phyloP scores from a whole-genome alignment of 2,113 vertebrate species.

The Chloebia gouldiae region DNA sequence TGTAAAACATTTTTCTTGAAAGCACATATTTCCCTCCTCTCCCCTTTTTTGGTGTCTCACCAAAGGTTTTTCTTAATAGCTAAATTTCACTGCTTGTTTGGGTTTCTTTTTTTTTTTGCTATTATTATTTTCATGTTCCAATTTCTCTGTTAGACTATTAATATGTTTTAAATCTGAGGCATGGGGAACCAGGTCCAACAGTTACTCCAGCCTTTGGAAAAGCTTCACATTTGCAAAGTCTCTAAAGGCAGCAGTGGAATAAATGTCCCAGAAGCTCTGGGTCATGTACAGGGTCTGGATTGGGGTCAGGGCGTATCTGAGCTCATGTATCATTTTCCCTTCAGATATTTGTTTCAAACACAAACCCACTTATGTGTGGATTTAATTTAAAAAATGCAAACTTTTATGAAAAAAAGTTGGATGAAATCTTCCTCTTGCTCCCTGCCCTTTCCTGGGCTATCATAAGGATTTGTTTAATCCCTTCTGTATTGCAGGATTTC shows the following conservation, averaged over 20 bases:
- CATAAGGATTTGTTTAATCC: background rate
- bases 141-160: background rate
- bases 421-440: background rate
- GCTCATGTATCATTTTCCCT: fast-evolving
- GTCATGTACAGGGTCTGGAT: fast-evolving
- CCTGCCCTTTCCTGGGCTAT: background rate
- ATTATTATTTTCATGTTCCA: background rate
- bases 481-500: background rate
- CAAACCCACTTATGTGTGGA: background rate
- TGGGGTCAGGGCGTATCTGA: background rate
- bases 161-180: background rate
- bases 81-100: background rate
- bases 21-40: background rate
- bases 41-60: background rate
- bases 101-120: background rate
- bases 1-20: background rate
- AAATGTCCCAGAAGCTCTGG: background rate
- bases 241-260: background rate
- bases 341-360: background rate
- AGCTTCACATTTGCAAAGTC: background rate
- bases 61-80: background rate
- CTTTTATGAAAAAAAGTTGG: background rate
- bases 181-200: background rate
- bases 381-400: background rate
- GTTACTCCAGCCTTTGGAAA: background rate